Conservation (phyloP, 2,113 vertebrate species). For the Sitta europaea region DNA sequence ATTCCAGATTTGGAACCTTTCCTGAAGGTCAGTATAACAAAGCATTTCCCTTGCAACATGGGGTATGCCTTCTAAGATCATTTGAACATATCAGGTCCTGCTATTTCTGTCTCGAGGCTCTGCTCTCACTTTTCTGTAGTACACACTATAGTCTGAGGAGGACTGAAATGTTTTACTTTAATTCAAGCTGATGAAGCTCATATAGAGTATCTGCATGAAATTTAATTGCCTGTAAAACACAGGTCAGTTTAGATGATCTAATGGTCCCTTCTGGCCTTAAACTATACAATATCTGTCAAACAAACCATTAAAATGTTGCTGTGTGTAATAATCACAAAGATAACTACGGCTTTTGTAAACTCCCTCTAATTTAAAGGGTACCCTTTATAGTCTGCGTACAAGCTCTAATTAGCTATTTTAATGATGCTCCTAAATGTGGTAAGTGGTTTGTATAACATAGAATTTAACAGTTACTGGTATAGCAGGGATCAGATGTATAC, state of each 20-base stretch:
- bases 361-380: background rate
- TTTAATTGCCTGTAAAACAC: conserved; percentile 3
- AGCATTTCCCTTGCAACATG: background rate
- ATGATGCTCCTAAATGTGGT: background rate
- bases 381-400: background rate
- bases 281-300: background rate
- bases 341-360: conserved; percentile 1
- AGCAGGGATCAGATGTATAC: background rate
- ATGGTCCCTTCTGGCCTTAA: conserved; percentile 4
- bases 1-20: background rate
- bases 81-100: background rate
- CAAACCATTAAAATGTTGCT: background rate
- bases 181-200: background rate
- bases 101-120: background rate
- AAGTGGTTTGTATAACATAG: background rate
- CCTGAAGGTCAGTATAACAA: background rate
- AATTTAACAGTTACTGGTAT: background rate
- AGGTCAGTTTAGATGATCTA: conserved; percentile 9
- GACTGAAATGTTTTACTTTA: background rate
- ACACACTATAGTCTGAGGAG: background rate
- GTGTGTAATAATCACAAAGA: background rate
- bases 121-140: background rate
- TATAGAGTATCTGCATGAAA: background rate
- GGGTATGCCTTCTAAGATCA: background rate
- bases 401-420: conserved; percentile 17